Base-by-base conservation (phyloP, 2,888 invertebrate species). In the Napeogenes inachia region DNA sequence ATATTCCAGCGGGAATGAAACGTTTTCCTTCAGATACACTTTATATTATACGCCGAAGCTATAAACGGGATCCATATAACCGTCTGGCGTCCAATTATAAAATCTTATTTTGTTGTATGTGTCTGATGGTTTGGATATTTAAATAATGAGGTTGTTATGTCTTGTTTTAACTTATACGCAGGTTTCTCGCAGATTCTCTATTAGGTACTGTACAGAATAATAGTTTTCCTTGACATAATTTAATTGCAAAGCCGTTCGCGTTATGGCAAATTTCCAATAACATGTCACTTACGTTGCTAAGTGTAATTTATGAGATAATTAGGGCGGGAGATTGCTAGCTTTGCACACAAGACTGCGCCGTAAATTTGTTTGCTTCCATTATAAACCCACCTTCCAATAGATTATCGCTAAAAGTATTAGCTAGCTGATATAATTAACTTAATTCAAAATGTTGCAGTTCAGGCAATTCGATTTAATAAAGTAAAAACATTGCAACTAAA, bases 1-100 rank as follows among this genome's bases (percentile, higher is more conserved):
- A 91, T 91, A 91, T 91, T 91, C 91, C 87, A 81, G 80, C 84
- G 89, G 90, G 89, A 88, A 87, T 87, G 86, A 87, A 87, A 78
- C 85, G 85, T 84, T 89, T 87, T 89, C 89, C 87, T 89, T 88
- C 85, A 84, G 86, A 88, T 83, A 85, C 84, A 81, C 77, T 79
- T 80, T 81, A 79, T 81, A 78, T 77, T 75, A 77, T 79, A 75
- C 76, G 21, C 21, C 21, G 75, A 77, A 75, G 67, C 78, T 75
- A 78, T 78, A 73, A 78, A 74, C 72, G 56, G 58, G 59, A 58
- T 60, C 59, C 62, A 54, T 50, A 35, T 61, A 59, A 53, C 59
- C 45, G 53, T 59, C 59, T 54, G 53, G 38, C 35, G 30, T 59
- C 59, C 54, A 59, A 54, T 59, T 42, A 59, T 54, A 32, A 54